Evolutionary conservation across 2,888 invertebrate species (phyloP).

Genomic region (Sarcophaga caerulescens): DNA sequence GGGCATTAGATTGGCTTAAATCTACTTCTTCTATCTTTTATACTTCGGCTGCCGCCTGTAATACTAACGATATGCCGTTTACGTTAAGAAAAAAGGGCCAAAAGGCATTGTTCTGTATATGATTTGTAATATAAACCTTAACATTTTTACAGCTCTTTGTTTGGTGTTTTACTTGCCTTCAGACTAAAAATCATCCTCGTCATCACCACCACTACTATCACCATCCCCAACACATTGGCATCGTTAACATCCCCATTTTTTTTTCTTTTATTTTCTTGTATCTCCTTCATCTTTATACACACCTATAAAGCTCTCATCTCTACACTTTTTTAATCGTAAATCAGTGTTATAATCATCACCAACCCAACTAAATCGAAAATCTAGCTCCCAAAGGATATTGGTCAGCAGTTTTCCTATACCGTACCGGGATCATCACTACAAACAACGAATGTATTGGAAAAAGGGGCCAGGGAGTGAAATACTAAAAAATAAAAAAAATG

Average conservation of each 20-base stretch:
- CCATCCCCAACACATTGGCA: neutral
- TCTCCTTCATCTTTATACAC: neutral
- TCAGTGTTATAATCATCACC: slow-evolving; percentile 62
- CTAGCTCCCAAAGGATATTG: slow-evolving; percentile 56
- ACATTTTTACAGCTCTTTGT: slow-evolving; percentile 39
- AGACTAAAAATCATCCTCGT: slow-evolving; percentile 47
- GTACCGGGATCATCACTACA: slow-evolving; percentile 17
- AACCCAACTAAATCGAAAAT: slow-evolving; percentile 19
- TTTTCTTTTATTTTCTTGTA: slow-evolving; percentile 5
- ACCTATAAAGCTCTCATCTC: neutral
- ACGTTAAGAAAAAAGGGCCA: slow-evolving; percentile 42
- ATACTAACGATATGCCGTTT: slow-evolving; percentile 44
- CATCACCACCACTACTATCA: slow-evolving; percentile 6
- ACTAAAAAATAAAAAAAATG: neutral
- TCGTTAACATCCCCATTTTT: slow-evolving; percentile 17
- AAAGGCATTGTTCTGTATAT: slow-evolving; percentile 45
- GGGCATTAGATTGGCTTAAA: slow-evolving; percentile 7
- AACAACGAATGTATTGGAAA: slow-evolving; percentile 14
- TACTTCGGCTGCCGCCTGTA: neutral
- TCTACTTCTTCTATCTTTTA: neutral
- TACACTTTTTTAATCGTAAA: slow-evolving; percentile 59
- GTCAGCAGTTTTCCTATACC: slow-evolving; percentile 61
- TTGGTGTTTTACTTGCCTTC: slow-evolving; percentile 37
- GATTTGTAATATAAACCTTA: slow-evolving; percentile 65
- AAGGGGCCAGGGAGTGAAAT: neutral